A percentile compares a stretch with the other conserved stretches of the same genome.
Conservation (phyloP, 2,797 vertebrate species). For the Sebastes miniatus region DNA sequence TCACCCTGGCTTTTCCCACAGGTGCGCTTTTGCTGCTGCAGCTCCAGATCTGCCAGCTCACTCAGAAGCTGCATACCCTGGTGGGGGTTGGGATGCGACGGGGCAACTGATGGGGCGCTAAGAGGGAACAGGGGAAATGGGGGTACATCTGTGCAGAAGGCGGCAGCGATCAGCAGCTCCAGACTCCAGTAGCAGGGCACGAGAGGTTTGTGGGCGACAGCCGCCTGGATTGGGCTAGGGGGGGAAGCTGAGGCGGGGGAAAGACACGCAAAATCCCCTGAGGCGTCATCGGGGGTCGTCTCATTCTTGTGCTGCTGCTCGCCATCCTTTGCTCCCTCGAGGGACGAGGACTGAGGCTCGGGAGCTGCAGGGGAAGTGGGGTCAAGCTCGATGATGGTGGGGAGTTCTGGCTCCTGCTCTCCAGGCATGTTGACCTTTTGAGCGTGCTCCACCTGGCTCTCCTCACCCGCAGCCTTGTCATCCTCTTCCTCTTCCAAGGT, state of each 20-base stretch:
- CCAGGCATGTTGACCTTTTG: conserved; percentile 64
- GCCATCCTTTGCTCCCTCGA: conserved; percentile 42
- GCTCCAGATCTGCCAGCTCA: conserved; percentile 92
- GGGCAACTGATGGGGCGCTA: conserved; percentile 51
- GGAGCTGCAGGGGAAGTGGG: conserved; percentile 57
- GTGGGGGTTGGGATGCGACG: conserved; percentile 72
- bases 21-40: conserved; percentile 78
- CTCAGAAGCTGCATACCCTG: conserved; percentile 94
- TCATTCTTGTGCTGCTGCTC: conserved; percentile 48
- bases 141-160: conserved; percentile 84
- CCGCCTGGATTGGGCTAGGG: conserved; percentile 3
- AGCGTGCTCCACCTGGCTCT: conserved; percentile 58
- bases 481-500: conserved; percentile 74
- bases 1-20: conserved; percentile 80
- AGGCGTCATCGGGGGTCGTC: conserved; percentile 32
- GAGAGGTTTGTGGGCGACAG: conserved; percentile 55
- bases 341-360: conserved; percentile 25
- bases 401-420: conserved; percentile 62
- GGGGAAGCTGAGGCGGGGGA: conserved; percentile 44
- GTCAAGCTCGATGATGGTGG: conserved; percentile 65
- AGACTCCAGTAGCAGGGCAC: conserved; percentile 86
- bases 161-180: conserved; percentile 91
- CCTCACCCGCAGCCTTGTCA: conserved; percentile 57
- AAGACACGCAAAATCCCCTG: conserved; percentile 56
- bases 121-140: conserved; percentile 76